These are phyloP conservation scores for Alexandromys fortis DNA, from an alignment of 2,113 vertebrate genomes.

Conservation along the genomic window DNA sequence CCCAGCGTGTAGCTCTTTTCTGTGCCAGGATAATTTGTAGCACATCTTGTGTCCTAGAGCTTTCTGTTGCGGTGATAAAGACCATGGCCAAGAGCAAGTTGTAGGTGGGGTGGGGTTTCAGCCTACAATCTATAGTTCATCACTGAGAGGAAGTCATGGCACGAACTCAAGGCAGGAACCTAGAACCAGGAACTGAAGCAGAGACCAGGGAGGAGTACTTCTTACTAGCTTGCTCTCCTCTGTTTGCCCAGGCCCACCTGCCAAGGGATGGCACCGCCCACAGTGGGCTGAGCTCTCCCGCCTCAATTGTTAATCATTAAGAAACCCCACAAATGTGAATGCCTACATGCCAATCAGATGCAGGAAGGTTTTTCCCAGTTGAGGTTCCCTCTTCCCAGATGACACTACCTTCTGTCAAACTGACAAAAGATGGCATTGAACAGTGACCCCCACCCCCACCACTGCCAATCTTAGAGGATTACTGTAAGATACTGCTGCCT, in stretches of 20 bases:
- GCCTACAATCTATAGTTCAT: neutral
- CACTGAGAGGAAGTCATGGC: neutral
- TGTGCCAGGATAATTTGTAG: constrained; percentile 17
- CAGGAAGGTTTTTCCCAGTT: neutral
- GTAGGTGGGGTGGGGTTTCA: neutral
- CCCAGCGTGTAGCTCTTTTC: neutral
- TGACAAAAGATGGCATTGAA: neutral
- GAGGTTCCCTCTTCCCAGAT: neutral
- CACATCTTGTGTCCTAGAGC: neutral
- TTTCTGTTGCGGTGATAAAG: neutral
- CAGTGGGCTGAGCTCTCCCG: neutral
- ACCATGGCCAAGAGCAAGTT: neutral
- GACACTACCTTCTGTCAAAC: neutral
- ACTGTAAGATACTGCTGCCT: neutral
- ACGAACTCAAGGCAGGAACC: neutral
- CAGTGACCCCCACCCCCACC: neutral
- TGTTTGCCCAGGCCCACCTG: neutral
- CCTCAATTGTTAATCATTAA: neutral
- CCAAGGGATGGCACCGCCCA: neutral
- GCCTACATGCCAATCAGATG: neutral
- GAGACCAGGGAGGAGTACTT: neutral
- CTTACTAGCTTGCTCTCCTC: neutral
- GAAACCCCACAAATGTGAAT: neutral
- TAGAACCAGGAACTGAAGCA: neutral
- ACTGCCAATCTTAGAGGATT: neutral